phyloP scores from a whole-genome alignment of 2,113 vertebrate genomes.

The Lampris incognitus region DNA sequence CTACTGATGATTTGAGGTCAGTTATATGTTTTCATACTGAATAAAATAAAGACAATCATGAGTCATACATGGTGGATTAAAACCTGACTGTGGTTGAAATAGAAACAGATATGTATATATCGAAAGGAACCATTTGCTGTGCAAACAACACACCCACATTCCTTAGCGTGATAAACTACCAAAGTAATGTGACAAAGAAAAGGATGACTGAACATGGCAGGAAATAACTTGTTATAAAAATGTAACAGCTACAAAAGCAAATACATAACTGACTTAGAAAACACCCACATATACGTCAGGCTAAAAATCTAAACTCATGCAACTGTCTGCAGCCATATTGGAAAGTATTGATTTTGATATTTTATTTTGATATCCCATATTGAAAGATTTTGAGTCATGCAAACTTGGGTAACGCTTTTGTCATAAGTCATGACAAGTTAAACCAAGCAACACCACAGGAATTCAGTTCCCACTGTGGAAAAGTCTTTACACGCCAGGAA shows the following conservation, averaged over 20 bases:
- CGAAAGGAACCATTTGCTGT: too few species aligned
- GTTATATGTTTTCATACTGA: background rate
- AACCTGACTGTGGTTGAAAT: background rate
- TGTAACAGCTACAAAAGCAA: too few species aligned
- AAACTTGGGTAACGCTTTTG: conserved; percentile 24
- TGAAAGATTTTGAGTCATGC: background rate
- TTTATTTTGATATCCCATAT: too few species aligned
- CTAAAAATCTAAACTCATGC: too few species aligned
- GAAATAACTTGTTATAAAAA: too few species aligned
- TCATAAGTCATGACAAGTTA: conserved; percentile 27
- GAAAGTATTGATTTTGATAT: too few species aligned
- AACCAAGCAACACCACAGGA: conserved; percentile 53
- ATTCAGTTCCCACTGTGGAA: conserved; percentile 59
- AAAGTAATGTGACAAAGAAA: background rate
- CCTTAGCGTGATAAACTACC: background rate
- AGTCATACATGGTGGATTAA: conserved; percentile 9
- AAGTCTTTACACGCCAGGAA: conserved; percentile 48
- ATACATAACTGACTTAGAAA: too few species aligned
- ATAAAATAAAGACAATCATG: conserved; percentile 13
- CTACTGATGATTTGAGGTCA: background rate
- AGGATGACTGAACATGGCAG: background rate
- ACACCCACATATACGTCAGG: too few species aligned
- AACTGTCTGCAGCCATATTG: too few species aligned
- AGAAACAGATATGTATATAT: too few species aligned
- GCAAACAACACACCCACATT: background rate